phyloP scores from a whole-genome alignment of 2,797 vertebrate species.

The Gymnoscopelus braueri region DNA sequence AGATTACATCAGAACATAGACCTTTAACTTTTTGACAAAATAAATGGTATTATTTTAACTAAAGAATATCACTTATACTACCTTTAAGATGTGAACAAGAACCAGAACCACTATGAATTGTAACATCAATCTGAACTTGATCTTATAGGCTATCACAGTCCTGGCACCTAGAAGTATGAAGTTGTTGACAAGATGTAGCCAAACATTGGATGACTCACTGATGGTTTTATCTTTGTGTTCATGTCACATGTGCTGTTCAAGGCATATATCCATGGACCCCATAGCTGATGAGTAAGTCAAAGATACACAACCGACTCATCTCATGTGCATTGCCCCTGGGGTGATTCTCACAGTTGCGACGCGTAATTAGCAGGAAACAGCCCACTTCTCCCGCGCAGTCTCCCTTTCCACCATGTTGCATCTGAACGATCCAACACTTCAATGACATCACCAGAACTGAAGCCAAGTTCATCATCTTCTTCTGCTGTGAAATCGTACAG shows the following conservation, averaged over 20 bases:
- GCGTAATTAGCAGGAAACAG: conserved; percentile 96
- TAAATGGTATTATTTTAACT: too few relatives aligned
- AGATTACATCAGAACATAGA: too few relatives aligned
- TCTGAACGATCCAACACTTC: conserved; percentile 91
- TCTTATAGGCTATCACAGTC: conserved; percentile 12
- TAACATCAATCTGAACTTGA: neutral
- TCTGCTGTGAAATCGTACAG: conserved; percentile 89
- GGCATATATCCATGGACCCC: neutral
- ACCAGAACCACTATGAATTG: neutral
- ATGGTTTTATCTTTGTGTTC: neutral
- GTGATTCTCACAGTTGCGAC: conserved; percentile 65
- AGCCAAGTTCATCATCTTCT: conserved; percentile 90
- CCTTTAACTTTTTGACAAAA: too few relatives aligned
- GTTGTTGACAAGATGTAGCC: neutral
- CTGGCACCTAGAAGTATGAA: neutral
- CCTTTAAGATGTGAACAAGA: conserved; percentile 4
- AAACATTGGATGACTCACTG: conserved; percentile 15
- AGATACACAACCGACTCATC: neutral
- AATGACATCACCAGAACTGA: conserved; percentile 85
- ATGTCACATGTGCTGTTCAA: conserved; percentile 3
- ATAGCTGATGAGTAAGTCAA: neutral
- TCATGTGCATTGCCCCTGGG: neutral
- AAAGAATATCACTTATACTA: too few relatives aligned
- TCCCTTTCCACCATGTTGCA: conserved; percentile 90
- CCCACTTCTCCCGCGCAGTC: conserved; percentile 83